Evolutionary conservation across 2,888 invertebrate genomes (phyloP), one percentile per base, ranked within the genome.

Genomic region (Steinernema hermaphroditum): DNA sequence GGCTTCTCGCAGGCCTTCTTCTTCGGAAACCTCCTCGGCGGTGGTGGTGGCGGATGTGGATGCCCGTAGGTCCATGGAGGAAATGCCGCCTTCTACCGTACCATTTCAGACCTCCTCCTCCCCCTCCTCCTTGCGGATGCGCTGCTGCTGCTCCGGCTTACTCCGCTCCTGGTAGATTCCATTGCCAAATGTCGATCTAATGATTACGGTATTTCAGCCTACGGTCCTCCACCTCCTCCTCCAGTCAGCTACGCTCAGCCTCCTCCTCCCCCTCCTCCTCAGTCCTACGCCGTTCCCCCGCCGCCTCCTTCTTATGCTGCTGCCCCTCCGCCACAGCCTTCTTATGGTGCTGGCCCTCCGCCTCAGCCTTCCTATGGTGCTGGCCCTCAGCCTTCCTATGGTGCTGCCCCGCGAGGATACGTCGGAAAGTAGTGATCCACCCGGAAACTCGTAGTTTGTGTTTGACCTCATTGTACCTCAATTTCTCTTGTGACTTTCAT

Each of bases 21-120:
- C n/a, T 46, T 46, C 46, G 46, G 46, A 46, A 46, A 46, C 22
- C 46, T 46, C 46, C 22, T 46, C 46, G 46, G 46, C 16, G 46
- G 46, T n/a, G 46, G 46, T n/a, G 46, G 46, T n/a, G 46, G n/a
- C n/a, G 46, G 46, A 46, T 46, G 46, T 46, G 46, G 46, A 46
- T 46, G 46, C 46, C 9, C 46, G 46, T 46, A 46, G 16, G 46
- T 46, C 6, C 6, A 16, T 4, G 4, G 22, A 46, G 6, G n/a
- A 4, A 12, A 12, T 19, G 6, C 6, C 22, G 4, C 46, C 6
- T 12, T 19, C 46, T 46, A 46, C 46, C 46, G 46, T 46, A 46
- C 6, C 46, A 6, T 19, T 46, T 46, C 46, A 46, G 46, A 12
- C 46, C 46, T 46, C 46, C 46, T 46, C 46, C 46, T 12, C 46